A percentile compares a stretch with the other conserved stretches of the same genome.
These are phyloP conservation scores for Hypothenemus hampei DNA, from an alignment of 1,140 invertebrate species.

Conservation along the genomic window DNA sequence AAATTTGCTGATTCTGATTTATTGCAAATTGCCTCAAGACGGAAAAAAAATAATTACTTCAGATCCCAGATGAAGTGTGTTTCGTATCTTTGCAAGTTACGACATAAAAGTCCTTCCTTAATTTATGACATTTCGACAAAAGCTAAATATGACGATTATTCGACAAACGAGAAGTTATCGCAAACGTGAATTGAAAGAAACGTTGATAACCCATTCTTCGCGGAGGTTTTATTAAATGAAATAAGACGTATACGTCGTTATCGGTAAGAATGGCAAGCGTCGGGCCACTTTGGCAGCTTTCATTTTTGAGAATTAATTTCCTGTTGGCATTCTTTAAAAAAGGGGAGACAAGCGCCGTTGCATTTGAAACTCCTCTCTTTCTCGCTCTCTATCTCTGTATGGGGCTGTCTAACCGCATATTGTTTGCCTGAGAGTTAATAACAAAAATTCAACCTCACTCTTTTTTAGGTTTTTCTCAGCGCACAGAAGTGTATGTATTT, in stretches of 20 bases:
- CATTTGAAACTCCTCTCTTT: slow-evolving; percentile 31
- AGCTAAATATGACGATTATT: slow-evolving; percentile 28
- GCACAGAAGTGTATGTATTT: too few relatives aligned
- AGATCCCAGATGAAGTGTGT: too few relatives aligned
- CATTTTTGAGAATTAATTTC: slow-evolving; percentile 49
- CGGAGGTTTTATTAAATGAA: slow-evolving; percentile 41
- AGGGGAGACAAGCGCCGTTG: slow-evolving; percentile 40
- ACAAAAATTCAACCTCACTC: slow-evolving; percentile 42
- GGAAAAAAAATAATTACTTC: too few relatives aligned
- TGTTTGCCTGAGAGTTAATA: slow-evolving; percentile 41
- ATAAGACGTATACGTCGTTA: slow-evolving; percentile 42
- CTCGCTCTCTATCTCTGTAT: too few relatives aligned
- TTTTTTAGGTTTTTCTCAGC: not conserved
- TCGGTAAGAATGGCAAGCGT: slow-evolving; percentile 36
- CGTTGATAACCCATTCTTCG: slow-evolving; percentile 38
- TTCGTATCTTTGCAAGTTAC: too few relatives aligned
- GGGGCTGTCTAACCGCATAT: slow-evolving; percentile 40
- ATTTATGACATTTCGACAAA: not conserved
- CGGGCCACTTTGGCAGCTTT: slow-evolving; percentile 40
- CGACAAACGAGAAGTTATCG: slow-evolving; percentile 24
- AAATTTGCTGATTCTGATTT: slow-evolving; percentile 41
- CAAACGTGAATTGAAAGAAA: slow-evolving; percentile 22
- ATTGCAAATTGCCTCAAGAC: slow-evolving; percentile 39
- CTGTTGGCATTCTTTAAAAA: slow-evolving; percentile 46
- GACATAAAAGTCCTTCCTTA: not conserved